A percentile compares a stretch with the other conserved stretches of the same genome.
phyloP scores from a whole-genome alignment of 2,113 vertebrate species.

The Peromyscus leucopus region DNA sequence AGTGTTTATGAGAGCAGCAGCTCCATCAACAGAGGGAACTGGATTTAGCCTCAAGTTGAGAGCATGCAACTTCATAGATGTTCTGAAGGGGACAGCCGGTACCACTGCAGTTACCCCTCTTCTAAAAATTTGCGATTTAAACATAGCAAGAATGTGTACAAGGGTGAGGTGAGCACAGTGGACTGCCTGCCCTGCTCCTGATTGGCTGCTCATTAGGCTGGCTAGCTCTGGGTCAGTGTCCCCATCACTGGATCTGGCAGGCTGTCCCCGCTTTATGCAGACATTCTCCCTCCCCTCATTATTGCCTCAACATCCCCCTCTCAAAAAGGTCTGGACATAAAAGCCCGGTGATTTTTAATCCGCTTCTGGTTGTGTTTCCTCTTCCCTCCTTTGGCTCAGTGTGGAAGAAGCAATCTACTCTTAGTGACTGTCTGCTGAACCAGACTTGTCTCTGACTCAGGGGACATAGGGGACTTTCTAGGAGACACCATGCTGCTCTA shows the following conservation, averaged over 20 bases:
- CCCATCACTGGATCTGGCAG: background rate
- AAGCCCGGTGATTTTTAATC: background rate
- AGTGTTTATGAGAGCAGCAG: slow-evolving; percentile 79
- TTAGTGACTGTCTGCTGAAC: background rate
- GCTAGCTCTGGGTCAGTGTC: background rate
- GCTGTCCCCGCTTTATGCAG: background rate
- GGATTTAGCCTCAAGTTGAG: background rate
- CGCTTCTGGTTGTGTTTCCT: background rate
- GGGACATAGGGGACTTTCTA: too few species aligned
- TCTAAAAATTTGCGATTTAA: background rate
- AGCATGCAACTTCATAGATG: background rate
- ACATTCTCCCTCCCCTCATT: background rate
- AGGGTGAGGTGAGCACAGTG: too few species aligned
- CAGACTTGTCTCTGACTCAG: background rate
- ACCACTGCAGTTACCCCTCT: slow-evolving; percentile 76
- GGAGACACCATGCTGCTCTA: background rate
- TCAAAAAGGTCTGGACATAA: background rate
- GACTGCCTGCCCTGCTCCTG: background rate
- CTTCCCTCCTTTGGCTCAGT: background rate
- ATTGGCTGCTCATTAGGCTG: background rate
- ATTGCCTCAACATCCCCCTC: background rate
- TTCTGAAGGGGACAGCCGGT: fast-evolving
- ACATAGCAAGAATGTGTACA: slow-evolving; percentile 5
- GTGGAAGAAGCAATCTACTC: background rate
- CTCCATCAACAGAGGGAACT: background rate